Evolutionary conservation across 2,888 invertebrate genomes (phyloP).

Genomic region (Andricus curvator): DNA sequence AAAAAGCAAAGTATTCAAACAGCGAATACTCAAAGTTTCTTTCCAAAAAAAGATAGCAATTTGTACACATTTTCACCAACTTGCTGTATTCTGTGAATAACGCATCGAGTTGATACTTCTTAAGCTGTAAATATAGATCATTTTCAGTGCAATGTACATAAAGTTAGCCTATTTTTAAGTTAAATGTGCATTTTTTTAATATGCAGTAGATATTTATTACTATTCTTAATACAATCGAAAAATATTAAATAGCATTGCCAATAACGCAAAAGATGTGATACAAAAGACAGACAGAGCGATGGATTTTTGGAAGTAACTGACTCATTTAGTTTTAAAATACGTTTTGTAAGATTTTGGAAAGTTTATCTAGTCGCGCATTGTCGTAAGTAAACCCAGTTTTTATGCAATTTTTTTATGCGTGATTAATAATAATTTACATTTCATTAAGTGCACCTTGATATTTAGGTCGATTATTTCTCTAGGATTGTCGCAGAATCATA

Average conservation of each 20-base stretch:
- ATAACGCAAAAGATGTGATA: conserved; percentile 26
- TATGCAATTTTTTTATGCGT: not conserved
- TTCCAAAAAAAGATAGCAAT: not conserved
- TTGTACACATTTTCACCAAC: conserved; percentile 31
- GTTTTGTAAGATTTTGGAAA: conserved; percentile 26
- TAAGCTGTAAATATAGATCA: conserved; percentile 27
- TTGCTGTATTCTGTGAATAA: conserved; percentile 23
- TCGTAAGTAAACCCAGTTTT: not conserved
- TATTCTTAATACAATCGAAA: conserved; percentile 23
- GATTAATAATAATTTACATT: not conserved
- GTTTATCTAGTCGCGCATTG: conserved; percentile 10
- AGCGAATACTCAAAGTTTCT: not conserved
- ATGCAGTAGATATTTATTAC: conserved; percentile 13
- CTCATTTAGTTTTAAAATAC: not conserved
- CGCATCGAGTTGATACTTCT: conserved; percentile 23
- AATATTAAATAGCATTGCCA: conserved; percentile 20
- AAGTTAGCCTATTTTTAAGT: conserved; percentile 11
- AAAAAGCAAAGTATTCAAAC: not conserved
- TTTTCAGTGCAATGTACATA: conserved; percentile 36
- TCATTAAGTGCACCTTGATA: not conserved
- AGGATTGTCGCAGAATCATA: too few species aligned
- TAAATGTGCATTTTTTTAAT: conserved; percentile 10
- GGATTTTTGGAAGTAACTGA: not conserved
- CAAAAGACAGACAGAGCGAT: not conserved
- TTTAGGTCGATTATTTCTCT: not conserved